Conservation (phyloP, 2,888 invertebrate genomes). For the Ditula angustiorana region DNA sequence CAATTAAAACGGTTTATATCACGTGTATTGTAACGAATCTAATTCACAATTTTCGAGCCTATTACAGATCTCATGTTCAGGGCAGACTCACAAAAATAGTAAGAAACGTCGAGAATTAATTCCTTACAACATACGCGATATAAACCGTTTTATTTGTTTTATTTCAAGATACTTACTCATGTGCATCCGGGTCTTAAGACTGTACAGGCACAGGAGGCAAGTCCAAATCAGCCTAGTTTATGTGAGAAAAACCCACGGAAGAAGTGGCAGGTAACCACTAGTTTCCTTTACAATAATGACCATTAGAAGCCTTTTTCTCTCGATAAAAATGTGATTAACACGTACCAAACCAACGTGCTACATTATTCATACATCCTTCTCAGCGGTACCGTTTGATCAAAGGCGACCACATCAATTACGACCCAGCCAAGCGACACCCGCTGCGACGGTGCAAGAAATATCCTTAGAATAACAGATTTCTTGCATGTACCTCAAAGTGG, state of each 20-base stretch:
- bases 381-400: slow-evolving; percentile 23
- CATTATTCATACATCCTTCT: slow-evolving; percentile 24
- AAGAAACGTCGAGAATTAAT: no score
- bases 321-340: slow-evolving; percentile 33
- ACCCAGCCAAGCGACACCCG: slow-evolving; percentile 56
- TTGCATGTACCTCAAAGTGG: not conserved
- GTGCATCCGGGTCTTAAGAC: no score
- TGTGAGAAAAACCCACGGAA: slow-evolving; percentile 6
- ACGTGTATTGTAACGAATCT: no score
- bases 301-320: not conserved
- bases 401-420: slow-evolving; percentile 51
- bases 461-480: slow-evolving; percentile 45
- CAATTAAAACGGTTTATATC: no score
- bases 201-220: no score
- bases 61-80: no score
- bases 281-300: not conserved
- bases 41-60: no score
- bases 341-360: slow-evolving; percentile 10
- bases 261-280: not conserved
- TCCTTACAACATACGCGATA: no score
- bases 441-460: slow-evolving; percentile 57
- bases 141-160: no score
- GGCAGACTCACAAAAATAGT: no score
- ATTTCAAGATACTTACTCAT: no score
- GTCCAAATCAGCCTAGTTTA: not conserved